Percentiles rank a stretch among this genome's conserved stretches.
Evolutionary conservation across 2,797 vertebrate genomes (phyloP).

Genomic region (Geotrypetes seraphini): DNA sequence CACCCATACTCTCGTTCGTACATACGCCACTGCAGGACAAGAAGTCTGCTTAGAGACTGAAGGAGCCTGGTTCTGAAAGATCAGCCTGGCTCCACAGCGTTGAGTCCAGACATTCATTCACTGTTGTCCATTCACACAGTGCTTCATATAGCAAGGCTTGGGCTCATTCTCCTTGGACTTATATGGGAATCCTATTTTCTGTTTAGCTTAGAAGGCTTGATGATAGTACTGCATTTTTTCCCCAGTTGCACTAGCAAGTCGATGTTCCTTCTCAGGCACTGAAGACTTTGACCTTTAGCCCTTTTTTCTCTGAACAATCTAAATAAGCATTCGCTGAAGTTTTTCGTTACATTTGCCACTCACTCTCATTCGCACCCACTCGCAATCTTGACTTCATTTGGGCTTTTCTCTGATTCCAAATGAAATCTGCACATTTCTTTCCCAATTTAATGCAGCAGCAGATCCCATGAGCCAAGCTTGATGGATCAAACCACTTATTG

Average conservation of each 20-base stretch:
- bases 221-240: constrained; percentile 66
- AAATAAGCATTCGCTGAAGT: constrained; percentile 87
- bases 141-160: constrained; percentile 82
- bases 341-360: constrained; percentile 96
- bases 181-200: constrained; percentile 49
- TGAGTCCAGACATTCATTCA: constrained; percentile 88
- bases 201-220: constrained; percentile 74
- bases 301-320: constrained; percentile 83
- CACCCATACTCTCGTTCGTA: constrained; percentile 70
- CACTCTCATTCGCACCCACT: constrained; percentile 99
- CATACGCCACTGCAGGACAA: constrained; percentile 72
- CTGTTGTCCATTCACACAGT: constrained; percentile 84
- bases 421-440: constrained; percentile 96
- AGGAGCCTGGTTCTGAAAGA: constrained; percentile 69
- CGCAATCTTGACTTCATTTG: constrained; percentile 98
- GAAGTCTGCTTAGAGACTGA: constrained; percentile 68
- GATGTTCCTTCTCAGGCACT: constrained; percentile 71
- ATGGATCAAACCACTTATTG: constrained; percentile 98
- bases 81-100: constrained; percentile 75
- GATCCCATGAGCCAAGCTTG: constrained; percentile 99
- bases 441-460: constrained; percentile 98
- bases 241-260: constrained; percentile 68
- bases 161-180: constrained; percentile 54
- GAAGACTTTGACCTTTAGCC: constrained; percentile 80
- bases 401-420: constrained; percentile 93